A percentile compares a stretch with the other conserved stretches of the same genome.
These are phyloP conservation scores for Lepidochitona cinerea DNA, from an alignment of 2,888 invertebrate species.

Conservation along the genomic window DNA sequence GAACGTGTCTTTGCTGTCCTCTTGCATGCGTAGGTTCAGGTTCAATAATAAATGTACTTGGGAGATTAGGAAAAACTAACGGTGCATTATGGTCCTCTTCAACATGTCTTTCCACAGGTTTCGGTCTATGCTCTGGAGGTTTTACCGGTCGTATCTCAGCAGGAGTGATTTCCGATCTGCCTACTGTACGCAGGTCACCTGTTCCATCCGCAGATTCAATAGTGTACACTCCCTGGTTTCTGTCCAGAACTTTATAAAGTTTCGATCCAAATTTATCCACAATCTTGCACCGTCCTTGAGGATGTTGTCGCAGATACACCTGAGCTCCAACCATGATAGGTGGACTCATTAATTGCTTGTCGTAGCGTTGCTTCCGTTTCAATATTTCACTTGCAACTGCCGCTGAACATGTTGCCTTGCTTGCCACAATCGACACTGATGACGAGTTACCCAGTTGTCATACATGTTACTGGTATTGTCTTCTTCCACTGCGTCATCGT, in stretches of 20 bases:
- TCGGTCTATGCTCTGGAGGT: no score
- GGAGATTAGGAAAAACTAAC: no score
- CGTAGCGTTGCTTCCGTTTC: not conserved
- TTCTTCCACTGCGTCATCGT: not conserved
- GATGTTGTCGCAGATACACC: slow-evolving; percentile 10
- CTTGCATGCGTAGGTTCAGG: no score
- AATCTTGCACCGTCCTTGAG: slow-evolving; percentile 11
- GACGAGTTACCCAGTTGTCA: slow-evolving; percentile 5
- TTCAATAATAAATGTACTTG: no score
- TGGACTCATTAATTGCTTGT: not conserved
- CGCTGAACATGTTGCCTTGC: not conserved
- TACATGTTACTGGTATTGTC: not conserved
- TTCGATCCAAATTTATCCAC: not conserved
- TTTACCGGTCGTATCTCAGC: not conserved
- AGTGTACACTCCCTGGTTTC: not conserved
- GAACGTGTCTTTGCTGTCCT: no score
- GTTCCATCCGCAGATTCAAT: not conserved
- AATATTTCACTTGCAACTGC: no score
- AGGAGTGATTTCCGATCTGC: not conserved
- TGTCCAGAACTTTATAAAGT: not conserved
- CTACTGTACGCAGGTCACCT: not conserved
- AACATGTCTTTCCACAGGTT: no score
- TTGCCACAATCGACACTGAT: slow-evolving; percentile 11
- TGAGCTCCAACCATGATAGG: not conserved
- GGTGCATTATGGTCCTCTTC: no score